Evolutionary conservation across 2,888 invertebrate species (phyloP), one percentile per base, ranked within the genome.

Genomic region (Calameuta pallipes): DNA sequence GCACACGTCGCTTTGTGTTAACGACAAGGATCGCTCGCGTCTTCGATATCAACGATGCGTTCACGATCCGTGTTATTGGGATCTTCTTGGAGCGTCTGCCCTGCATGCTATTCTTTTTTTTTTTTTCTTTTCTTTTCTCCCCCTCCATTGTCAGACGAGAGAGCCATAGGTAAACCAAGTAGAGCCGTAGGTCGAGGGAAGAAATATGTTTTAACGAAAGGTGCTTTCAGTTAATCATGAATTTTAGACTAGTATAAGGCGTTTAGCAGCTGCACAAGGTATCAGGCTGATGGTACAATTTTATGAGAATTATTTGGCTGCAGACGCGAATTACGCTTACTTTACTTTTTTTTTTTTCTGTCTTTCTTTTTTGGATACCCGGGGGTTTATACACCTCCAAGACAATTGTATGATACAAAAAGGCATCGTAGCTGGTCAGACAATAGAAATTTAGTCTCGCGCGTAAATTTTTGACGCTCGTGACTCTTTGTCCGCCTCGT

Each of bases 181-280:
- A 23, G 15, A 41, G 23, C 41, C 41, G 15, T 41, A 41, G 15
- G 41, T 41, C 41, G 23, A 6, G 23, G 23, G 56, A 31, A 33
- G 23, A 71, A 9, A 4, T 71, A 71, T 31, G 71, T 31, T 71
- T 71, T 71, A 71, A 71, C 71, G 34, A 34, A 80, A 83, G 88
- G 89, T 89, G 89, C 87, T 89, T 87, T 86, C 87, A 88, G 85
- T 87, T 89, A 84, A 87, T 86, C 87, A 84, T 85, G 85, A 87
- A 86, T 68, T 80, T 85, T 85, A 86, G 85, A 85, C 83, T 87
- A 87, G 82, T 85, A 83, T 83, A 84, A 83, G 81, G 79, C 81
- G 79, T 82, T 79, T 77, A 77, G 82, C 82, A 84, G 82, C 82
- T 85, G 75, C 77, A 80, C 75, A 73, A 70, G 69, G 34, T 71